Conservation (phyloP, 2,888 invertebrate genomes). For the Lapara coniferarum region DNA sequence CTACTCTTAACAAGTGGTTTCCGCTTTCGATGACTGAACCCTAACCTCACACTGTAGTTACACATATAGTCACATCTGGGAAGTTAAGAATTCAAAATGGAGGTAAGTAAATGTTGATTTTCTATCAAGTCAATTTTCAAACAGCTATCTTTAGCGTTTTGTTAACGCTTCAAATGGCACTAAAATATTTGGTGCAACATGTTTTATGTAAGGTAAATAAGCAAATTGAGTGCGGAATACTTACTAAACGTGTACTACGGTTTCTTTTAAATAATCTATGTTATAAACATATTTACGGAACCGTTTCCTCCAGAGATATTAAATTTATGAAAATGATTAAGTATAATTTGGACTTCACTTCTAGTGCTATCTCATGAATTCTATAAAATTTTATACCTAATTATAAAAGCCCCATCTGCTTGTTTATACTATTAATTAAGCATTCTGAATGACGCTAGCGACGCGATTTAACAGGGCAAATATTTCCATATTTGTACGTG, state of each 20-base stretch:
- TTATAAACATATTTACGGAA: constrained; percentile 27
- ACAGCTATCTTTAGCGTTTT: constrained; percentile 76
- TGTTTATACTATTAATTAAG: constrained; percentile 5
- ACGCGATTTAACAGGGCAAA: constrained; percentile 10
- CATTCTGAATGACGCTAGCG: constrained; percentile 29
- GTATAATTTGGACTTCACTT: background rate
- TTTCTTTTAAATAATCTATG: constrained; percentile 24
- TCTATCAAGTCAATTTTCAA: constrained; percentile 65
- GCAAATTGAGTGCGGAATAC: constrained; percentile 26
- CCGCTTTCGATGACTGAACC: constrained; percentile 39
- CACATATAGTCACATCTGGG: constrained; percentile 48
- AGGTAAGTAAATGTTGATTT: constrained; percentile 67
- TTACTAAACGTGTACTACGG: constrained; percentile 26
- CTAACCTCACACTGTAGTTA: constrained; percentile 43
- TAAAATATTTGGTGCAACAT: constrained; percentile 63
- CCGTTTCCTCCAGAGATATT: background rate
- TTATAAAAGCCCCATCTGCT: background rate
- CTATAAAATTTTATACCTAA: no score
- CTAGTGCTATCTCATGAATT: background rate
- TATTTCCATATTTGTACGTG: background rate
- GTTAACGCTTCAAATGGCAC: constrained; percentile 70
- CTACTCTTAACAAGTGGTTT: background rate
- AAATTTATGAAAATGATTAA: background rate
- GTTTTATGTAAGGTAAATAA: constrained; percentile 41
- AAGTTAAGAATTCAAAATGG: constrained; percentile 60